A percentile compares a stretch with the other conserved stretches of the same genome.
These are phyloP conservation scores for Pagrus major DNA, from an alignment of 2,113 vertebrate species.

Conservation along the genomic window DNA sequence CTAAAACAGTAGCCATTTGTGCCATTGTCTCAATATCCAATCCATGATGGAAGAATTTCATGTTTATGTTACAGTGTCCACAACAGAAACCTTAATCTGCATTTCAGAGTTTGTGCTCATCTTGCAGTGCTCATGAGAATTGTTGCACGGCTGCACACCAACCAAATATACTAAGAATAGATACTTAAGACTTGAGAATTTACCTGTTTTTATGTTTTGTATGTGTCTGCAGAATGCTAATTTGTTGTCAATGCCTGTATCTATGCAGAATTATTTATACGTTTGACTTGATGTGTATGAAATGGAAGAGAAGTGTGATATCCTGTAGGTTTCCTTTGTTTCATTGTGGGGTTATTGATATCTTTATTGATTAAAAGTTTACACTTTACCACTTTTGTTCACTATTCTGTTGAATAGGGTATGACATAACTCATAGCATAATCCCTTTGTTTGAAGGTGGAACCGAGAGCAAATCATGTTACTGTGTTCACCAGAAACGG, in stretches of 20 bases:
- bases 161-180: too few relatives aligned
- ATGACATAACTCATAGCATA: not conserved
- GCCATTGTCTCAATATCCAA: too few relatives aligned
- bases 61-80: not conserved
- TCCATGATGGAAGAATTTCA: not conserved
- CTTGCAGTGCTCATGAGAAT: not conserved
- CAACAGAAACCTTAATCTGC: not conserved
- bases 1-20: too few relatives aligned
- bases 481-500: too few relatives aligned
- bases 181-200: too few relatives aligned
- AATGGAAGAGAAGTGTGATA: too few relatives aligned
- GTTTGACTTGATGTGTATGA: not conserved
- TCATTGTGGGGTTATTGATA: not conserved
- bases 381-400: not conserved
- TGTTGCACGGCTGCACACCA: too few relatives aligned
- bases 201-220: not conserved
- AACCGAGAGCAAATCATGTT: too few relatives aligned
- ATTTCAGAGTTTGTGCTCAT: not conserved
- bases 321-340: too few relatives aligned
- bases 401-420: not conserved
- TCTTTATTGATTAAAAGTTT: slow-evolving; percentile 30
- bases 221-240: not conserved
- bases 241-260: not conserved
- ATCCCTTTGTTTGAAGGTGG: too few relatives aligned
- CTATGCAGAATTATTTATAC: not conserved